Conservation (phyloP, 2,888 invertebrate genomes). For the Psylliodes chrysocephalus region DNA sequence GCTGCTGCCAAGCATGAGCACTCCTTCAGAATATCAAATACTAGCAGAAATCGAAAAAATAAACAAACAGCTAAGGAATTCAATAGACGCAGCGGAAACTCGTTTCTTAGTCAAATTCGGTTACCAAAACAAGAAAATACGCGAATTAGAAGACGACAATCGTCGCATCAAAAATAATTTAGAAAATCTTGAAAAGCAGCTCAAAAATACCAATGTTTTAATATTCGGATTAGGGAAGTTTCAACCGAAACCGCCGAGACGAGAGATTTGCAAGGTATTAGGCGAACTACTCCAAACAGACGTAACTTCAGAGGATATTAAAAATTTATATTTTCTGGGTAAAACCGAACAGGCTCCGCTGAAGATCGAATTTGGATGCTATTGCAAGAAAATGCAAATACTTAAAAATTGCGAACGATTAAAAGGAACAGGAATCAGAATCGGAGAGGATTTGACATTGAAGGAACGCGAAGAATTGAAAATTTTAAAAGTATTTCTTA, state of each 20-base stretch:
- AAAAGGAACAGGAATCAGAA: background rate
- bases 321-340: background rate
- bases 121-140: conserved; percentile 1
- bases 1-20: background rate
- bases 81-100: background rate
- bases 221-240: background rate
- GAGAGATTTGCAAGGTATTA: background rate
- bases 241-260: background rate
- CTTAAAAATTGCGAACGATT: background rate
- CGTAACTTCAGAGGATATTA: background rate
- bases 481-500: background rate
- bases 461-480: conserved; percentile 2
- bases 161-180: background rate
- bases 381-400: background rate
- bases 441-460: background rate
- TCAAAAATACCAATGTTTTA: background rate
- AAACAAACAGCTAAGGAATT: background rate
- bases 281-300: background rate
- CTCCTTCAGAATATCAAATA: background rate
- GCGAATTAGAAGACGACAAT: background rate
- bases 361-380: background rate
- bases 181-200: background rate
- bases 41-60: background rate
- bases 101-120: conserved; percentile 2
- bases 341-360: background rate